Conservation (phyloP, 2,113 vertebrate genomes). For the Corythoichthys intestinalis region DNA sequence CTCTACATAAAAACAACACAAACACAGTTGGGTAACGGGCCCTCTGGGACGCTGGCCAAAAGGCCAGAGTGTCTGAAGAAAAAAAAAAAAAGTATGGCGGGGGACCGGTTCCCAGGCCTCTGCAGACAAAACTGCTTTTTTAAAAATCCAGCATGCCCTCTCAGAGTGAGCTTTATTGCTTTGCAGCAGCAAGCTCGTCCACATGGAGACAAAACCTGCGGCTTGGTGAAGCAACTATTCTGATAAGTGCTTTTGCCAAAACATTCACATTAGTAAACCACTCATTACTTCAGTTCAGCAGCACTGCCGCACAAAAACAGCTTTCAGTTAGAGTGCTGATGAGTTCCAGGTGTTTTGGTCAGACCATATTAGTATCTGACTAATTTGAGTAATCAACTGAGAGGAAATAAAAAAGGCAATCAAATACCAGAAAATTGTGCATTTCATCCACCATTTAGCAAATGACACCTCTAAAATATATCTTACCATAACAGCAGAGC, state of each 20-base stretch:
- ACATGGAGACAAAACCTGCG: conserved; percentile 16
- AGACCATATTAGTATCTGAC: neutral
- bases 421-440: neutral
- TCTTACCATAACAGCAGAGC: conserved; percentile 65
- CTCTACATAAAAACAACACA: conserved; percentile 6
- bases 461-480: neutral
- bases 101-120: conserved; percentile 60
- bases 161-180: conserved; percentile 12
- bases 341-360: conserved; percentile 12
- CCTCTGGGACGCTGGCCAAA: conserved; percentile 51
- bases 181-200: conserved; percentile 18
- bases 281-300: neutral
- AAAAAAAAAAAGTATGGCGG: conserved; percentile 30
- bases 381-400: neutral
- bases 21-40: conserved; percentile 33
- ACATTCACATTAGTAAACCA: neutral
- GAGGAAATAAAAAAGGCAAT: neutral
- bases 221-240: conserved; percentile 6
- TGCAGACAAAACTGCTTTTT: conserved; percentile 50
- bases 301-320: neutral
- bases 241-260: conserved; percentile 1
- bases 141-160: conserved; percentile 22
- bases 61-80: conserved; percentile 43
- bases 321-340: neutral
- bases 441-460: neutral